Base-by-base conservation (phyloP, 2,888 invertebrate genomes). In the Gnatocerus cornutus region DNA sequence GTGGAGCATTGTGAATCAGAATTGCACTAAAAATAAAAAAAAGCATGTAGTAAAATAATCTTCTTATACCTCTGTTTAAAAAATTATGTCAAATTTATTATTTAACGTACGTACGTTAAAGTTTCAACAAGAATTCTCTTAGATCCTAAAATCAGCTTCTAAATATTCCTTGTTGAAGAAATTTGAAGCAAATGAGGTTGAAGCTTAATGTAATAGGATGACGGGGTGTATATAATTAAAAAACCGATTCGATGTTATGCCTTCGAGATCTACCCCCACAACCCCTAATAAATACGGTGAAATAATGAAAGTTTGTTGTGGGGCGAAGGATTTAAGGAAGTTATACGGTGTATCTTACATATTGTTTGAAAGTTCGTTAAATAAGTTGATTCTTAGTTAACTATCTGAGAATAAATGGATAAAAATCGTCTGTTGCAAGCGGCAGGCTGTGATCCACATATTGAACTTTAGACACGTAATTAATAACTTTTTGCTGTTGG, bases 401-500 rank as follows among this genome's bases (percentile, higher is more conserved):
- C 33, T 62, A 69, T 64, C 64, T 43, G 64, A 55, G 52, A 64
- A 64, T 64, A 27, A 68, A 55, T 21, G 30, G 46, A 59, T 62
- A 37, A 62, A 62, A 62, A 62, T 62, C 39, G 13, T 30, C 21
- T 9, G 33, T 59, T 46, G 59, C 16, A 14, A 45, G 33, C 30
- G 45, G 45, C 59, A 52, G 53, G 33, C 10, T 66, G 21, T 8
- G 41, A 69, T 71, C 71, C 67, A 67, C 72, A 73, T 73, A 77
- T 77, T 73, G 74, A 72, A 75, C 73, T 74, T 68, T 71, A 73
- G 71, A 73, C 55, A 68, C 71, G 76, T 73, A 77, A 77, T 77
- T 78, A 78, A 76, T 77, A 76, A 77, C 74, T 78, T 77, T 76
- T 77, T 76, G 74, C 73, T 61, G 73, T 61, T 68, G 69, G 65